A percentile compares a stretch with the other conserved stretches of the same genome.
phyloP scores from a whole-genome alignment of 1,140 invertebrate species.

The Halictus rubicundus region DNA sequence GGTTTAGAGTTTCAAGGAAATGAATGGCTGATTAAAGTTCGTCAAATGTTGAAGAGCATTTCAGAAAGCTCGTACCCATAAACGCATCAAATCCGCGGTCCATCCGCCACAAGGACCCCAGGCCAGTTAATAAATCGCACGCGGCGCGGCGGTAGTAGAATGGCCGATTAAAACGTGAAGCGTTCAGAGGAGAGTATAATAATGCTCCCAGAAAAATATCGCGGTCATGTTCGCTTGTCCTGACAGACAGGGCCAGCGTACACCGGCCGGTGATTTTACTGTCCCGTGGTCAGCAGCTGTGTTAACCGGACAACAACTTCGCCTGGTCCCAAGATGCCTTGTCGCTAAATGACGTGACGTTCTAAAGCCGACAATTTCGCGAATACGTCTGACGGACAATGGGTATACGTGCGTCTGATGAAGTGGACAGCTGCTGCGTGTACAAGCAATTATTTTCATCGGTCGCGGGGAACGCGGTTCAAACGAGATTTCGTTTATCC shows the following conservation, averaged over 20 bases:
- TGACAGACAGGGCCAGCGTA: background rate
- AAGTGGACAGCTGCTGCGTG: constrained; percentile 41
- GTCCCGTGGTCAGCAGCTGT: background rate
- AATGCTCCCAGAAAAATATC: background rate
- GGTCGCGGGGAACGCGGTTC: background rate
- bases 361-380: constrained; percentile 45
- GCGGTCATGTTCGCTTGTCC: background rate
- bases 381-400: constrained; percentile 42
- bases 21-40: too few species aligned
- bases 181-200: background rate
- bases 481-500: constrained; percentile 9
- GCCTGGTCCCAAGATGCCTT: constrained; percentile 19
- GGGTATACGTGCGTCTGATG: constrained; percentile 24
- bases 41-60: too few species aligned
- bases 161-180: background rate
- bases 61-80: too few species aligned
- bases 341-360: constrained; percentile 47
- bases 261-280: constrained; percentile 10
- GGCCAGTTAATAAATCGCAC: too few species aligned
- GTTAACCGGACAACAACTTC: constrained; percentile 22
- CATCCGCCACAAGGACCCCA: too few species aligned
- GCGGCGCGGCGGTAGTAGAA: background rate
- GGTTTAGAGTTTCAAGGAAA: too few species aligned
- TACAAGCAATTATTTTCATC: constrained; percentile 47
- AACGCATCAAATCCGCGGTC: too few species aligned